phyloP scores from a whole-genome alignment of 2,888 invertebrate genomes.

The Drosophila longiperda region DNA sequence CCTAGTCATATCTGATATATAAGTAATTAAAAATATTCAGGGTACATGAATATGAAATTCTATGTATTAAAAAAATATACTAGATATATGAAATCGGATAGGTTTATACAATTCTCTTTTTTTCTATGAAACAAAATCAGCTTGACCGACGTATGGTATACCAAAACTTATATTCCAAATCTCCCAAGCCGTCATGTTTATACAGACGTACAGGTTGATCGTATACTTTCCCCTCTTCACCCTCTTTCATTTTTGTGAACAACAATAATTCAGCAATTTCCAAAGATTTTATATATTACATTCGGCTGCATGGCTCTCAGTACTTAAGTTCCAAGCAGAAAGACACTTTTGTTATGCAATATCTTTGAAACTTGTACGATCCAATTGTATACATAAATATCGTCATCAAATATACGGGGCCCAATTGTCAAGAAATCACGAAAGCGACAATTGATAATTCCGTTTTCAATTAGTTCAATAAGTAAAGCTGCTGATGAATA shows the following conservation, averaged over 20 bases:
- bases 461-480: constrained; percentile 1
- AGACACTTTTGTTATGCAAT: not conserved
- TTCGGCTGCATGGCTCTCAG: not conserved
- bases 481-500: not conserved
- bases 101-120: not conserved
- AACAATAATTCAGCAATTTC: not conserved
- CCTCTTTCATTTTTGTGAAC: no score
- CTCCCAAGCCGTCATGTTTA: not conserved
- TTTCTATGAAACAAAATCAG: not conserved
- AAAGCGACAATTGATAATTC: not conserved
- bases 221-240: not conserved
- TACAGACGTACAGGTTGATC: not conserved
- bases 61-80: not conserved
- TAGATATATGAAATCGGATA: not conserved
- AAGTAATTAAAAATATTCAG: not conserved
- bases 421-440: constrained; percentile 1
- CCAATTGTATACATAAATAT: not conserved
- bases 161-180: not conserved
- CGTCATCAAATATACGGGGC: not conserved
- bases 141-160: no score
- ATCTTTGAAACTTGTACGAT: not conserved
- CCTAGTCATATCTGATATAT: not conserved
- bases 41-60: not conserved
- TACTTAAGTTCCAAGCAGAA: not conserved
- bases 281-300: no score